Percentiles rank a stretch among this genome's conserved stretches.
Evolutionary conservation across 2,113 vertebrate genomes (phyloP).

Genomic region (Gopherus flavomarginatus): DNA sequence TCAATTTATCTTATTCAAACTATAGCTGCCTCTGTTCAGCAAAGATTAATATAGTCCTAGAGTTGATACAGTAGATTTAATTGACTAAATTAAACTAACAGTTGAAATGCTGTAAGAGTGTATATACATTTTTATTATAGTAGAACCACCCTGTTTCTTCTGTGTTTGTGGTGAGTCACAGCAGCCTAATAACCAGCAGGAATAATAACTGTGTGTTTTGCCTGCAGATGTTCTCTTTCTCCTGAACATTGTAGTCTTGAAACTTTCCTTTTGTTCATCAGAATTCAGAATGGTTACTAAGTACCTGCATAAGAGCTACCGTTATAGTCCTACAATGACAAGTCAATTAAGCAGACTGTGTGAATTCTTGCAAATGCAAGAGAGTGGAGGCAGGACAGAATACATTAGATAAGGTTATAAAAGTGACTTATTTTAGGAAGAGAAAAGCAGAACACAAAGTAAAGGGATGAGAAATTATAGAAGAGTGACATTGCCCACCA

Average conservation of each 20-base stretch:
- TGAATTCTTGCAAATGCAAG: constrained; percentile 1
- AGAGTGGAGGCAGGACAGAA: not conserved
- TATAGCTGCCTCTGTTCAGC: not conserved
- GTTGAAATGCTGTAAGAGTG: not conserved
- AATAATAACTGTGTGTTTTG: not conserved
- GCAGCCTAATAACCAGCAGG: constrained; percentile 1
- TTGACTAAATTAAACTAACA: constrained; percentile 2
- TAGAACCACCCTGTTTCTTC: not conserved
- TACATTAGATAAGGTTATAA: not conserved
- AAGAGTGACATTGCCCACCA: not conserved
- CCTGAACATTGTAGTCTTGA: not conserved
- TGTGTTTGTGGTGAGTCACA: not conserved
- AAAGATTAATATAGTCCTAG: constrained; percentile 34
- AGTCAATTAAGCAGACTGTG: not conserved
- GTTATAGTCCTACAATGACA: not conserved
- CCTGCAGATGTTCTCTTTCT: not conserved
- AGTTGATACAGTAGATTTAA: not conserved
- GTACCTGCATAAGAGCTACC: not conserved
- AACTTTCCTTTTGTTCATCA: constrained; percentile 24
- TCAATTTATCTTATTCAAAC: constrained; percentile 16
- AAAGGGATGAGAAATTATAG: not conserved
- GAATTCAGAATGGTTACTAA: constrained; percentile 1
- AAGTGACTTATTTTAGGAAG: constrained; percentile 1
- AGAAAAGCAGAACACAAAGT: not conserved
- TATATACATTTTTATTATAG: not conserved